Percentiles rank a stretch among this genome's conserved stretches.
Evolutionary conservation across 2,888 invertebrate genomes (phyloP).

Genomic region (Stratiomys singularior): DNA sequence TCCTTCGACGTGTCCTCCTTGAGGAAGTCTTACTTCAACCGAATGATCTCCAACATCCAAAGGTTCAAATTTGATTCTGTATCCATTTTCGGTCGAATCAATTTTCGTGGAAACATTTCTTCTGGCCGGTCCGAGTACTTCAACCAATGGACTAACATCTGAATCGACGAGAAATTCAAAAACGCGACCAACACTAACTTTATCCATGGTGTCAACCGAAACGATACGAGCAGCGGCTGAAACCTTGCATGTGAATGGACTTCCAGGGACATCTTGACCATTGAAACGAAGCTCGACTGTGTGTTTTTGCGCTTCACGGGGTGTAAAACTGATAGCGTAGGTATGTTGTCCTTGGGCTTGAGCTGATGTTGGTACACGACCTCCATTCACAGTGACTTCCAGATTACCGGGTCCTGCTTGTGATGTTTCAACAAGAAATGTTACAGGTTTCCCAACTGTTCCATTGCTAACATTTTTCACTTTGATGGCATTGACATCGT

Average conservation of each 20-base stretch:
- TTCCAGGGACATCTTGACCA: constrained; percentile 92
- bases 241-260: constrained; percentile 67
- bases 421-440: constrained; percentile 95
- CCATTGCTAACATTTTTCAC: constrained; percentile 91
- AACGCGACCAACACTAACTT: constrained; percentile 85
- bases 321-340: constrained; percentile 97
- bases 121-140: constrained; percentile 80
- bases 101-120: constrained; percentile 76
- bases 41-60: constrained; percentile 94
- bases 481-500: constrained; percentile 92
- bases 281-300: constrained; percentile 96
- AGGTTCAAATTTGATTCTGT: constrained; percentile 79
- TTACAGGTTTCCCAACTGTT: constrained; percentile 89
- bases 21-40: constrained; percentile 75
- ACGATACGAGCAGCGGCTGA: constrained; percentile 87
- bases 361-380: constrained; percentile 95
- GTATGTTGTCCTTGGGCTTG: constrained; percentile 96
- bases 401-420: constrained; percentile 98
- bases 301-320: constrained; percentile 89
- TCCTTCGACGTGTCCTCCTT: constrained; percentile 87
- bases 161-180: constrained; percentile 90
- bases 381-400: constrained; percentile 98
- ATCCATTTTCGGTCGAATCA: constrained; percentile 64
- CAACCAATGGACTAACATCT: constrained; percentile 82
- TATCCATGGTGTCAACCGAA: constrained; percentile 85